Evolutionary conservation across 2,113 vertebrate genomes (phyloP).

Genomic region (Puma concolor): DNA sequence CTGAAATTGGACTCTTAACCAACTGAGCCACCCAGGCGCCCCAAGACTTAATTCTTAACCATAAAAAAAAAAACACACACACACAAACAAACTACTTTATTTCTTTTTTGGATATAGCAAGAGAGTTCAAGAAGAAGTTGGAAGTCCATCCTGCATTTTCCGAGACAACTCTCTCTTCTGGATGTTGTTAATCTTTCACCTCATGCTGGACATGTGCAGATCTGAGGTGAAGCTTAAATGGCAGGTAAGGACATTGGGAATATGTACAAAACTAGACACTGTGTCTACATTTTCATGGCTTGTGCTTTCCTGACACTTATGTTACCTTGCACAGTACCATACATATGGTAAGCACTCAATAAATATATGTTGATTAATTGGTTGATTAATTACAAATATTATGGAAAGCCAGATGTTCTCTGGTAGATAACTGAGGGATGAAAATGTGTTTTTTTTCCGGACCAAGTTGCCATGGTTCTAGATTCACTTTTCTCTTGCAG

Average conservation of each 20-base stretch:
- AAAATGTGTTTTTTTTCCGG: conserved; percentile 1
- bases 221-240: neutral
- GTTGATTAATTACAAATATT: conserved; percentile 45
- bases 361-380: conserved; percentile 17
- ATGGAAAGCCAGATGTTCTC: neutral
- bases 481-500: conserved; percentile 19
- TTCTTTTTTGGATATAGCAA: neutral
- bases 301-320: neutral
- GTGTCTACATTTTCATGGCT: neutral
- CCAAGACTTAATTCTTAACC: neutral
- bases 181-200: neutral
- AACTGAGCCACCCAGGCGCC: too few relatives aligned
- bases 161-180: neutral
- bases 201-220: neutral
- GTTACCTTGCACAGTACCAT: neutral
- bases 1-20: too few relatives aligned
- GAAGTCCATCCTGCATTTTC: neutral
- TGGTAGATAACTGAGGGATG: neutral
- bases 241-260: neutral
- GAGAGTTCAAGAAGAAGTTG: neutral
- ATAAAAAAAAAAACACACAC: neutral
- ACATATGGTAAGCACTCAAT: neutral
- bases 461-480: neutral
- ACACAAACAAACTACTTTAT: neutral
- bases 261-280: neutral